Conservation (phyloP, 2,113 vertebrate genomes). For the Oryzias celebensis region DNA sequence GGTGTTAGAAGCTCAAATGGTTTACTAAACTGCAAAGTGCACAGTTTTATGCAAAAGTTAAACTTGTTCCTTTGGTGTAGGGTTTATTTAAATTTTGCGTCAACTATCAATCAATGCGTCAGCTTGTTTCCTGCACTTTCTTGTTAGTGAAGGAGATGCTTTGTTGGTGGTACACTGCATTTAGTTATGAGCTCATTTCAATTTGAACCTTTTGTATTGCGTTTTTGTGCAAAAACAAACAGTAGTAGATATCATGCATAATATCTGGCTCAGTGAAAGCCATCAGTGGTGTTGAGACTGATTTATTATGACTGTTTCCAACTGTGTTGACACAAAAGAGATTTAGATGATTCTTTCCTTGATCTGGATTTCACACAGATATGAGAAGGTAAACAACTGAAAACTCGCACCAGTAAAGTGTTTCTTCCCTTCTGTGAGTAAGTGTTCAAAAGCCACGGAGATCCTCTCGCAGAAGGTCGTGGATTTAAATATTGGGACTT, state of each 20-base stretch:
- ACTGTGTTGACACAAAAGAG: constrained; percentile 12
- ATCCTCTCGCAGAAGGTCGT: constrained; percentile 9
- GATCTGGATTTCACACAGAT: constrained; percentile 8
- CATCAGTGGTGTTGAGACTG: background rate
- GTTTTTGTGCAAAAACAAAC: too few species aligned
- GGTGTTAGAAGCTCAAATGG: constrained; percentile 84
- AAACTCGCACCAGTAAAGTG: constrained; percentile 3
- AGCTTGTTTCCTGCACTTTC: too few species aligned
- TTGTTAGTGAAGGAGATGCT: too few species aligned
- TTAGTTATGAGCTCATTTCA: too few species aligned
- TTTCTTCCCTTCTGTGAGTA: constrained; percentile 15
- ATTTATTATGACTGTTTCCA: constrained; percentile 13
- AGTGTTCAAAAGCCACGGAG: constrained; percentile 12
- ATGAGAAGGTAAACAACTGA: constrained; percentile 16
- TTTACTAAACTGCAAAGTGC: constrained; percentile 88
- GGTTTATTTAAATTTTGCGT: background rate
- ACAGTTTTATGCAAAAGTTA: constrained; percentile 79
- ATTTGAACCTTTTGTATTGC: too few species aligned
- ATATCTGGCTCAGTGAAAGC: background rate
- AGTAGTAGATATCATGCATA: background rate
- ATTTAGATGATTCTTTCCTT: constrained; percentile 10
- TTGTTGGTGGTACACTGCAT: too few species aligned
- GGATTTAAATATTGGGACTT: constrained; percentile 20
- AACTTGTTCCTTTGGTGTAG: background rate
- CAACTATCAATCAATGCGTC: too few species aligned